Evolutionary conservation across 1,140 invertebrate species (phyloP).

Genomic region (Calephelis virginiensis): DNA sequence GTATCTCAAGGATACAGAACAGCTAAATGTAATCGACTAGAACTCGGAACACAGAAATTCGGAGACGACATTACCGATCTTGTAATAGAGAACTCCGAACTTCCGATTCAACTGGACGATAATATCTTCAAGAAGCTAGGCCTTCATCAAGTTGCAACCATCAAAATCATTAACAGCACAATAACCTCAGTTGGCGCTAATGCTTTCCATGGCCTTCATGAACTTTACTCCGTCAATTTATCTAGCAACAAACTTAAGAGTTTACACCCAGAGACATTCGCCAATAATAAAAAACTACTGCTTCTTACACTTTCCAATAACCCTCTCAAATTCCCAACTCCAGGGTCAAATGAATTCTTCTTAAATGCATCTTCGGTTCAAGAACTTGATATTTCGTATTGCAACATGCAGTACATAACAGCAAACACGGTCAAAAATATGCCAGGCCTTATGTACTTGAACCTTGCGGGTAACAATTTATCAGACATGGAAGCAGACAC

Average conservation of each 20-base stretch:
- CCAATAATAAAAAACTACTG: conserved; percentile 81
- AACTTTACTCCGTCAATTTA: conserved; percentile 83
- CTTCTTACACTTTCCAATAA: conserved; percentile 84
- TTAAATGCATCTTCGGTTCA: conserved; percentile 81
- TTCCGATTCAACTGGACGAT: conserved; percentile 77
- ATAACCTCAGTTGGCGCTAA: conserved; percentile 77
- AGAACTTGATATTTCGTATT: conserved; percentile 83
- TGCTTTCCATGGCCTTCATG: conserved; percentile 82
- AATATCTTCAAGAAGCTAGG: conserved; percentile 80
- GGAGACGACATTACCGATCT: conserved; percentile 80
- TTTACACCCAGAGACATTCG: conserved; percentile 83
- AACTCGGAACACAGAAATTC: conserved; percentile 80
- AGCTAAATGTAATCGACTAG: conserved; percentile 76
- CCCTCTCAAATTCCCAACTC: conserved; percentile 78
- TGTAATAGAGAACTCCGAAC: conserved; percentile 79
- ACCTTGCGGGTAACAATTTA: conserved; percentile 82
- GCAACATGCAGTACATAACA: conserved; percentile 80
- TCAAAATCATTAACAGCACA: conserved; percentile 80
- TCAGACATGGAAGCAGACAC: conserved; percentile 80
- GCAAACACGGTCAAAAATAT: conserved; percentile 81
- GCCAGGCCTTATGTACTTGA: conserved; percentile 81
- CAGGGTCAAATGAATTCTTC: conserved; percentile 74
- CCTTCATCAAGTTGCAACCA: conserved; percentile 78
- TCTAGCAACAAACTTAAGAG: conserved; percentile 81
- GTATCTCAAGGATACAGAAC: conserved; percentile 67